Evolutionary conservation across 2,888 invertebrate genomes (phyloP).

Genomic region (Agonopterix heracliana): DNA sequence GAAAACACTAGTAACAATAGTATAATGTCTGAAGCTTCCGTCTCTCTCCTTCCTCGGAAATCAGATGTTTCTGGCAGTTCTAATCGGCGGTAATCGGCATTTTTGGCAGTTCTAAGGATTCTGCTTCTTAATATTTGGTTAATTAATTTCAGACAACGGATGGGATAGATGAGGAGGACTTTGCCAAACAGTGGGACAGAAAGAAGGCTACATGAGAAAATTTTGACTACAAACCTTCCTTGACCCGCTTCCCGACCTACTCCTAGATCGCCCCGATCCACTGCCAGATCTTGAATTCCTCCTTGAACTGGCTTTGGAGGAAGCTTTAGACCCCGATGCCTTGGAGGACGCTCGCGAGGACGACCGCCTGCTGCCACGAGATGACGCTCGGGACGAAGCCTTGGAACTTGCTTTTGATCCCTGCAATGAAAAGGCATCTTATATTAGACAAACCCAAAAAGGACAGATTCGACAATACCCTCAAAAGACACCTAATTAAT

Average conservation of each 20-base stretch:
- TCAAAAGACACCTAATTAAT: neutral
- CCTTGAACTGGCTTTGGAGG: slow-evolving; percentile 50
- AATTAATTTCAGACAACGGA: too few relatives aligned
- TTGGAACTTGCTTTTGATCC: slow-evolving; percentile 7
- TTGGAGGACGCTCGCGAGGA: slow-evolving; percentile 34
- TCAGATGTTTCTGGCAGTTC: too few relatives aligned
- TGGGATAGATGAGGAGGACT: too few relatives aligned
- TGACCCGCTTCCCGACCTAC: slow-evolving; percentile 58
- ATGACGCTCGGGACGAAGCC: slow-evolving; percentile 3
- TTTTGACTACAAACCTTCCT: slow-evolving; percentile 42
- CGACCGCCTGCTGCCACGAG: slow-evolving; percentile 2
- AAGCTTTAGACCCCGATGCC: slow-evolving; percentile 49
- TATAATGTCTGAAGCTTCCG: too few relatives aligned
- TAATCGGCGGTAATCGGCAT: too few relatives aligned
- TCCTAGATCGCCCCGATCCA: slow-evolving; percentile 52
- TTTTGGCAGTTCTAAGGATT: too few relatives aligned
- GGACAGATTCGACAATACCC: neutral
- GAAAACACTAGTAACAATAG: too few relatives aligned
- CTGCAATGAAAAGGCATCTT: neutral
- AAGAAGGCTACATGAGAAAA: too few relatives aligned
- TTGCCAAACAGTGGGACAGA: too few relatives aligned
- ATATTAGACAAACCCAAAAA: neutral
- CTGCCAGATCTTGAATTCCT: slow-evolving; percentile 47
- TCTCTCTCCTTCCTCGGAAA: too few relatives aligned
- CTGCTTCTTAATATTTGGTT: too few relatives aligned